A percentile compares a stretch with the other conserved stretches of the same genome.
These are phyloP conservation scores for Columba guinea DNA, from an alignment of 2,797 vertebrate genomes.

Conservation along the genomic window DNA sequence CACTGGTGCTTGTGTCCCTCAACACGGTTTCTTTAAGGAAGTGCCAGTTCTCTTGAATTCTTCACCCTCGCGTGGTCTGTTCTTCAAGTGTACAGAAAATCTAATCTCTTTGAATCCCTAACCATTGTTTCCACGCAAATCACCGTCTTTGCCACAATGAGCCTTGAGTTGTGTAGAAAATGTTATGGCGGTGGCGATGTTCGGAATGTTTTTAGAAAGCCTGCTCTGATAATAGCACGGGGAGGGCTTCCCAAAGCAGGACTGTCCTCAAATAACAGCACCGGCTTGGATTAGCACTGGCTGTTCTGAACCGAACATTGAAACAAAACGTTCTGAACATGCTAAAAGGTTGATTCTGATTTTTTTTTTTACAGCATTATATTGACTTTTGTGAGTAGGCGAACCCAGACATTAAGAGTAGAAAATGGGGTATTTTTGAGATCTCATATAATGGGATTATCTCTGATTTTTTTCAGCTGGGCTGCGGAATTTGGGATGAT, in stretches of 20 bases:
- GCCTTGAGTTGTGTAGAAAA: not conserved
- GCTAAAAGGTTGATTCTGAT: not conserved
- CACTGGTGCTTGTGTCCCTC: not conserved
- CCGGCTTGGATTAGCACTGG: not conserved
- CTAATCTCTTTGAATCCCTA: not conserved
- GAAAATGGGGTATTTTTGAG: not conserved
- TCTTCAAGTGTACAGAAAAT: not conserved
- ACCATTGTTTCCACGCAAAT: not conserved
- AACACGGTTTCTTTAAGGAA: not conserved
- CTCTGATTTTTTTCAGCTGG: not conserved
- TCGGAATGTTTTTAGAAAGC: not conserved
- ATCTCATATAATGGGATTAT: not conserved
- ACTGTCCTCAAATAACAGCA: not conserved
- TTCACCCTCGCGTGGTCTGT: not conserved
- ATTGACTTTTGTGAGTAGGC: not conserved
- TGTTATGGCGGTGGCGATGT: not conserved
- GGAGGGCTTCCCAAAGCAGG: slow-evolving; percentile 11
- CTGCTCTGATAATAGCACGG: not conserved
- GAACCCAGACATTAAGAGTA: not conserved
- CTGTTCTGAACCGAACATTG: not conserved
- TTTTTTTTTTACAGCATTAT: not conserved
- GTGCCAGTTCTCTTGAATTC: not conserved
- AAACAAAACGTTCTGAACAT: not conserved
- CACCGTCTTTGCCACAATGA: fast-evolving
- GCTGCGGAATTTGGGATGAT: not conserved